Conservation (phyloP, 2,888 invertebrate species). For the Chromoteleia sp. region DNA sequence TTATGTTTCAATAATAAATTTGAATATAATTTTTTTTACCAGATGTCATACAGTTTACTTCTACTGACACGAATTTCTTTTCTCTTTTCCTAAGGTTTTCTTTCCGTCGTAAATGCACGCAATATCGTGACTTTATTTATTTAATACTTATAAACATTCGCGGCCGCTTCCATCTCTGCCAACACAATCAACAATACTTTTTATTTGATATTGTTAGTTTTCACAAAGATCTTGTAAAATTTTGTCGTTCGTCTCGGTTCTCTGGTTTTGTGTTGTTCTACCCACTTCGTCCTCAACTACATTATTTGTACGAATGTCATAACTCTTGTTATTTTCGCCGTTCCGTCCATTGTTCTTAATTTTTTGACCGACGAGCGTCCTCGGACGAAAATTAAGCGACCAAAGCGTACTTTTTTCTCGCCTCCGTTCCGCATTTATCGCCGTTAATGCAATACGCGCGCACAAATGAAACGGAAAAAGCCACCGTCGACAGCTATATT, state of each 20-base stretch:
- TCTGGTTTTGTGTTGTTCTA: slow-evolving; percentile 4
- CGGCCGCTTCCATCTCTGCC: neutral
- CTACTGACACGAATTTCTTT: too few species aligned
- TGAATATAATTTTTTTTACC: too few species aligned
- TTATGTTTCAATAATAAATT: too few species aligned
- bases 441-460: slow-evolving; percentile 47
- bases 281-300: neutral
- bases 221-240: slow-evolving; percentile 22
- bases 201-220: slow-evolving; percentile 37
- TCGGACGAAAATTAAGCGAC: slow-evolving; percentile 23
- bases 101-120: neutral
- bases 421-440: slow-evolving; percentile 8
- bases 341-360: slow-evolving; percentile 41
- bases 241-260: slow-evolving; percentile 13
- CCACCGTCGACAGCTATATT: slow-evolving; percentile 41
- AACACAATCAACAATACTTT: slow-evolving; percentile 26
- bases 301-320: slow-evolving; percentile 37
- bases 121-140: slow-evolving; percentile 11
- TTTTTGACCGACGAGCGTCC: slow-evolving; percentile 29
- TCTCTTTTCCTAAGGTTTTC: too few species aligned
- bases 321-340: slow-evolving; percentile 35
- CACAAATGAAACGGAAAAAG: slow-evolving; percentile 59
- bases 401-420: slow-evolving; percentile 8
- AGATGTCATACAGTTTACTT: too few species aligned
- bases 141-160: slow-evolving; percentile 11